Evolutionary conservation across 2,888 invertebrate genomes (phyloP), one percentile per base, ranked within the genome.

Genomic region (Meteorus colon): DNA sequence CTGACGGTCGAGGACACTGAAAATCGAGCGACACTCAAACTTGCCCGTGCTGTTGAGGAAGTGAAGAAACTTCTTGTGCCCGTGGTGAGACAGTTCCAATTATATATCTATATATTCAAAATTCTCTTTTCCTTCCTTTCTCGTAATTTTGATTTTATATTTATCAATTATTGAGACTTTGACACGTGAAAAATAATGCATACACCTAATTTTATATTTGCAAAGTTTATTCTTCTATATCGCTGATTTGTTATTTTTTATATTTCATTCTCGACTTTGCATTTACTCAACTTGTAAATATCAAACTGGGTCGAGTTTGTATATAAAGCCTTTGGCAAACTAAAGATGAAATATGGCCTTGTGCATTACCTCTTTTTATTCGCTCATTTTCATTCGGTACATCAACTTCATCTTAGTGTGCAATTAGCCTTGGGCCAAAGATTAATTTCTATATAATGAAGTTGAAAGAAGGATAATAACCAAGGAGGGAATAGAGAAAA

Each of bases 1-100:
- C 95, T 99, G 86, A 99, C 98, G 83, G 99, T 99, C 37, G 99
- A 99, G 91, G 99, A 99, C 91, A 97, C 98, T 81, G 96, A 98
- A 90, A 98, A 99, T 91, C 93, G 99, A 88, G 98, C 98, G 81
- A 96, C 96, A 90, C 91, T 98, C 81, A 99, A 99, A 91, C 92
- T 99, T 86, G 94, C 95, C 86, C 94, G 98, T 87, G 99, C 99
- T 67, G 97, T 98, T 63, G 98, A 98, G 86, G 99, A 99, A 93
- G 98, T 99, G 79, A 97, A 97, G 91, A 98, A 98, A 90, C 93
- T 99, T 87, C 94, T 99, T 85, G 94, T 99, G 89, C 99, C 99
- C 90, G 98, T 98, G 94, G 89, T 89, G 89, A 89, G 89, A 89
- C 82, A 89, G 88, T 89, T 89, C 89, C 87, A 82, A 81, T 81